phyloP scores from a whole-genome alignment of 2,113 vertebrate genomes.

The Psittacula cyanocephala region DNA sequence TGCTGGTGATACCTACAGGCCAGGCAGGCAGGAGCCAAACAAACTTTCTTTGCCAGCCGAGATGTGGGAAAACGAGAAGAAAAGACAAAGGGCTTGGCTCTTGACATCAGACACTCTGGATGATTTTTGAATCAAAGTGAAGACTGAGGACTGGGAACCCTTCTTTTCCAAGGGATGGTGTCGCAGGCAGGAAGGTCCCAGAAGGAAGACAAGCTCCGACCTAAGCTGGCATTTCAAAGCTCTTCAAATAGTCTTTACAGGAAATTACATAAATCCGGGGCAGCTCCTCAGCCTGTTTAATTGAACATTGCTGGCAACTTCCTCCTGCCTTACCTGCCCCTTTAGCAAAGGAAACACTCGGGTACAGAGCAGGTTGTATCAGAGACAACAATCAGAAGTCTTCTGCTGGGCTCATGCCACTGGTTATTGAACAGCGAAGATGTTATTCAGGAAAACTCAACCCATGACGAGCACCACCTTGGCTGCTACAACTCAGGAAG shows the following conservation, averaged over 20 bases:
- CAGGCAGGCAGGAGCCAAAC: neutral
- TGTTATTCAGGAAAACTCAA: neutral
- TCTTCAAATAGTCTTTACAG: neutral
- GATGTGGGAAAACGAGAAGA: neutral
- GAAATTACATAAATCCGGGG: neutral
- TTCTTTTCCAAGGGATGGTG: neutral
- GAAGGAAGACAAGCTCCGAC: neutral
- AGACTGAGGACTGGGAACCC: neutral
- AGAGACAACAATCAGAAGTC: neutral
- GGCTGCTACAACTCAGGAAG: neutral
- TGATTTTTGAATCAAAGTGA: neutral
- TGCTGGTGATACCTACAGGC: neutral
- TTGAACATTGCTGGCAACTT: neutral
- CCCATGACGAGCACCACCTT: neutral
- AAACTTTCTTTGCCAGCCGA: neutral
- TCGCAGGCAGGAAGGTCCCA: neutral
- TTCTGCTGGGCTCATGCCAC: neutral
- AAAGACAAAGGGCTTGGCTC: neutral
- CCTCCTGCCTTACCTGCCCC: neutral
- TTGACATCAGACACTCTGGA: fast-evolving
- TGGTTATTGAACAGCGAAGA: neutral
- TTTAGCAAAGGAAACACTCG: neutral
- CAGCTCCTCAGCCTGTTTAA: neutral
- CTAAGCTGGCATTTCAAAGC: neutral
- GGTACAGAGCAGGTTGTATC: neutral